Evolutionary conservation across 2,113 vertebrate genomes (phyloP), one percentile per base, ranked within the genome.

Genomic region (Tyto alba): DNA sequence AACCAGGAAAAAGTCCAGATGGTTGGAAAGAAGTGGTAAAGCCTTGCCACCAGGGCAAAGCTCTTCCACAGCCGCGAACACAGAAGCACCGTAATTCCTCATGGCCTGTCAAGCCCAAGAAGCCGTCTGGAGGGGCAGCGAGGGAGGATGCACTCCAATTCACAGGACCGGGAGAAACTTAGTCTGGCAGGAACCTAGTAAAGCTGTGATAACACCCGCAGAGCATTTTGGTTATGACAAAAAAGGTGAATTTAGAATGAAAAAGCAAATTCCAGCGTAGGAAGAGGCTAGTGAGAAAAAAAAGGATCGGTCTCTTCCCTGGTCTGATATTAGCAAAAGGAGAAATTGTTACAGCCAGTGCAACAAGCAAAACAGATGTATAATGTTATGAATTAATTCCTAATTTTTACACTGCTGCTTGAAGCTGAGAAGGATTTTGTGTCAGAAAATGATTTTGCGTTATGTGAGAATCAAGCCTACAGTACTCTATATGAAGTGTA

Each of bases 111-210:
- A 1, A 87, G 52, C 23, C 38, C 41, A 71, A 40, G 53, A 88
- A 30, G 16, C 9, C 6, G 5, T 15, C 2, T 1, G 5, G 25
- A 0, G 3, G 59, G 40, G 75, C 1, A 4, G 26, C 6, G 26
- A 76, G 30, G 40, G 73, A 76, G 32, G 47, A 75, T 32, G 22
- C 29, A 30, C 26, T 85, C 11, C 73, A 34, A 68, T 55, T 90
- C 69, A 85, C 32, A 17, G 0, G 3, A 56, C 27, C 3, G 1
- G 19, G 22, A 88, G 50, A 68, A 52, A 71, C 21, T 40, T 29
- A 57, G 7, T 52, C 50, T 80, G 45, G 16, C 36, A 86, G 41
- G 4, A 74, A 34, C 2, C 45, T 76, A 74, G 15, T 1, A 0
- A 4, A 89, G 43, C 74, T 20, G 19, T 57, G n/a, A 71, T 59